Percentiles rank a stretch among this genome's conserved stretches.
These are phyloP conservation scores for Paramuricea clavata DNA, from an alignment of 92 coral and sea anemone species.

Conservation along the genomic window DNA sequence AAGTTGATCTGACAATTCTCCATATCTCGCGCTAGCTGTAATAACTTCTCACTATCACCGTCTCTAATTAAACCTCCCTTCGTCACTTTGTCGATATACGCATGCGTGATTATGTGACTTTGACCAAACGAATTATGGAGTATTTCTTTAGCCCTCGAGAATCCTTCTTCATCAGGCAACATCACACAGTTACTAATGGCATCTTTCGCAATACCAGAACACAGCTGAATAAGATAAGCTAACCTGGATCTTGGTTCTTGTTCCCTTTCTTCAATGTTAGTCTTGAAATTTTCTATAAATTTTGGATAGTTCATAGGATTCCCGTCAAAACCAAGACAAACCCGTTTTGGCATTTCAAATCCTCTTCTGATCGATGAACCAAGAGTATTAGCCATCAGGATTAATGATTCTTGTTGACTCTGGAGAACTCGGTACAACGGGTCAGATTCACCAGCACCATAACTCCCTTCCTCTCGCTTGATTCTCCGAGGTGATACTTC, in stretches of 20 bases:
- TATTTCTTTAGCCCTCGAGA: background rate
- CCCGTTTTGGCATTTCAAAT: slow-evolving; percentile 28
- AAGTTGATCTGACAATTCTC: too few relatives aligned
- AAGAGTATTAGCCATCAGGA: slow-evolving; percentile 22
- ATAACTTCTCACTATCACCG: slow-evolving; percentile 12
- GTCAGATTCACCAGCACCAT: background rate
- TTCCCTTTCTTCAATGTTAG: slow-evolving; percentile 20
- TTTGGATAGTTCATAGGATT: slow-evolving; percentile 10
- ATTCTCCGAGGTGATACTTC: background rate
- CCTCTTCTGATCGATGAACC: slow-evolving; percentile 20
- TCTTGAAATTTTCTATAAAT: slow-evolving; percentile 17
- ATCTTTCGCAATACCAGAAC: slow-evolving; percentile 8
- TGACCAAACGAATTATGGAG: slow-evolving; percentile 21
- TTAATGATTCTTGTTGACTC: slow-evolving; percentile 9
- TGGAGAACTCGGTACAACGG: slow-evolving; percentile 9
- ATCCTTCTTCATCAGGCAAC: slow-evolving; percentile 13
- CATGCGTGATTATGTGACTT: slow-evolving; percentile 9
- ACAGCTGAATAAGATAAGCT: slow-evolving; percentile 16
- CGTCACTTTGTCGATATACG: slow-evolving; percentile 15
- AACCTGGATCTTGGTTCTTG: slow-evolving; percentile 2
- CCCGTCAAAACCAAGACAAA: background rate
- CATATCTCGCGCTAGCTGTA: slow-evolving; percentile 31
- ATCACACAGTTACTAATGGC: slow-evolving; percentile 22
- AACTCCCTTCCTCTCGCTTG: background rate
- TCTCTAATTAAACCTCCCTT: slow-evolving; percentile 10